phyloP scores from a whole-genome alignment of 2,888 invertebrate genomes.

The Anaspis maculata region DNA sequence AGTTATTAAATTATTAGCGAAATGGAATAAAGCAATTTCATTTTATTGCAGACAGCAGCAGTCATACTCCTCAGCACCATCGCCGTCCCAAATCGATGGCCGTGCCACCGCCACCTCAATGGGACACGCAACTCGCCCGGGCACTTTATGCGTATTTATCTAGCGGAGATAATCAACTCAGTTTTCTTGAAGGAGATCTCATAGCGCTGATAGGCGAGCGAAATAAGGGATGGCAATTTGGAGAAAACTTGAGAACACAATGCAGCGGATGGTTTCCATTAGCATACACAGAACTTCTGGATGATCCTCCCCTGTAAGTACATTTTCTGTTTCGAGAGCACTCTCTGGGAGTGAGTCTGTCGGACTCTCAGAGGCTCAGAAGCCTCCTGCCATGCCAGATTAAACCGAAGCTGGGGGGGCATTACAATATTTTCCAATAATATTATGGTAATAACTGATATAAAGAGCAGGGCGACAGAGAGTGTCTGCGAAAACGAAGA shows the following conservation, averaged over 20 bases:
- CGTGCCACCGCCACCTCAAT: constrained; percentile 47
- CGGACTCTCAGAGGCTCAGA: no score
- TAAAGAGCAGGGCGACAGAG: no score
- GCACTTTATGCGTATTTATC: constrained; percentile 87
- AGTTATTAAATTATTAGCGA: no score
- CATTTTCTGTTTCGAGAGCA: constrained; percentile 2
- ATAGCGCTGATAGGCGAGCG: constrained; percentile 82
- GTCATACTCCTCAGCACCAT: constrained; percentile 29
- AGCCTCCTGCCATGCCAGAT: no score
- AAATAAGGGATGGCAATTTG: constrained; percentile 95
- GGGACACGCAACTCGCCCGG: constrained; percentile 70
- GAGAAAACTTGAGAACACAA: constrained; percentile 88
- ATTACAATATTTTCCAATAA: no score
- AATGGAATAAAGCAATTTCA: no score
- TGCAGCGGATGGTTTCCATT: constrained; percentile 92
- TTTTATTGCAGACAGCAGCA: no score
- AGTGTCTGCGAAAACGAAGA: no score
- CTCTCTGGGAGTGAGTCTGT: no score
- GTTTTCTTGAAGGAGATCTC: constrained; percentile 84
- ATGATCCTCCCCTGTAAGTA: constrained; percentile 56
- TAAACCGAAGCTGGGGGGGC: no score
- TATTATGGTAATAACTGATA: no score
- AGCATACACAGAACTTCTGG: constrained; percentile 81
- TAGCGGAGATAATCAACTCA: constrained; percentile 83
- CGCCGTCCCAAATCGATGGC: constrained; percentile 61